Percentiles rank a stretch among this genome's conserved stretches.
These are phyloP conservation scores for Holocentrus rufus DNA, from an alignment of 2,797 vertebrate genomes.

Conservation along the genomic window DNA sequence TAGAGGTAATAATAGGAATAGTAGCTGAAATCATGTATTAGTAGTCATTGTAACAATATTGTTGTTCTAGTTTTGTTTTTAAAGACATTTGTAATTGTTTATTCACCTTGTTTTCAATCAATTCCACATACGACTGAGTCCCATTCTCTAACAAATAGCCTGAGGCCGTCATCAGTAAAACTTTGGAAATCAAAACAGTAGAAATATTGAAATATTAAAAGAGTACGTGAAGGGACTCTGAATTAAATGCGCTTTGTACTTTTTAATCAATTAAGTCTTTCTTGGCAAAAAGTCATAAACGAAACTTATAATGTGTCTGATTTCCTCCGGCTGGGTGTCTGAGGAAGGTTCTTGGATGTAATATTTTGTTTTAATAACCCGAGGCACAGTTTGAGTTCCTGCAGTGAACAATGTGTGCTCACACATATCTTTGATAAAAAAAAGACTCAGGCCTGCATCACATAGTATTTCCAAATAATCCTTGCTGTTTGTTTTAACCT, in stretches of 20 bases:
- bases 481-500: constrained; percentile 30
- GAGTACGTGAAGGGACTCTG: too few relatives aligned
- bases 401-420: background rate
- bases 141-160: background rate
- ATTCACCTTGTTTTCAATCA: background rate
- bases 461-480: background rate
- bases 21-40: too few relatives aligned
- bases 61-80: background rate
- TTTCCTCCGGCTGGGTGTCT: background rate
- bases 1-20: too few relatives aligned
- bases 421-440: too few relatives aligned
- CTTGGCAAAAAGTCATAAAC: background rate
- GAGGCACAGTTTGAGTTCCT: background rate
- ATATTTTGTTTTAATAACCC: too few relatives aligned
- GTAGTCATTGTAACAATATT: too few relatives aligned
- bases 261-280: background rate
- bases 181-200: background rate
- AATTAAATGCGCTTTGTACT: too few relatives aligned
- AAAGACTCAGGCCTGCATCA: background rate
- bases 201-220: background rate
- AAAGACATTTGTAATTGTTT: background rate
- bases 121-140: too few relatives aligned
- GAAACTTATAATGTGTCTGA: background rate
- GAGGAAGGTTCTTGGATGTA: background rate
- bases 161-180: background rate